phyloP scores from a whole-genome alignment of 2,113 vertebrate species.

The Cyanoramphus novaezelandiae region DNA sequence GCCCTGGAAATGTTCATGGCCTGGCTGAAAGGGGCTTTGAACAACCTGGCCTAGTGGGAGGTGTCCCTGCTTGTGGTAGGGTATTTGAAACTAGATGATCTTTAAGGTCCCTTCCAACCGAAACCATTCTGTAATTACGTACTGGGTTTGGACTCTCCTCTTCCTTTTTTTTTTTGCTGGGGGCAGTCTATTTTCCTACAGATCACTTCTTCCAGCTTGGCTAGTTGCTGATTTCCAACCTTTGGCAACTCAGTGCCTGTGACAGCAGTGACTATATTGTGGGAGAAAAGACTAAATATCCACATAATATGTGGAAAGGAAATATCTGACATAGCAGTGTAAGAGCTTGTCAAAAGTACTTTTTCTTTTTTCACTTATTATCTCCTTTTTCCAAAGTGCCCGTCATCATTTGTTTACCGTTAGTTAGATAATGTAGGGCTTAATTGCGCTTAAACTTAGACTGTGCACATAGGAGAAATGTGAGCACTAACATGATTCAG shows the following conservation, averaged over 20 bases:
- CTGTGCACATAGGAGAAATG: not conserved
- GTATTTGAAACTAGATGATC: not conserved
- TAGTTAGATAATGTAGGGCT: slow-evolving; percentile 8
- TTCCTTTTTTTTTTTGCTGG: not conserved
- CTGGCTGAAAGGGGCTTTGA: not conserved
- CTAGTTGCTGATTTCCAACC: not conserved
- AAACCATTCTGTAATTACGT: not conserved
- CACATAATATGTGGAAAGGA: not conserved
- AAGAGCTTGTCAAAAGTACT: not conserved
- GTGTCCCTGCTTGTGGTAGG: not conserved
- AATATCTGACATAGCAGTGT: not conserved
- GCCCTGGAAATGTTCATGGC: not conserved
- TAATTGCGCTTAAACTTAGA: not conserved
- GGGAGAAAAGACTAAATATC: not conserved
- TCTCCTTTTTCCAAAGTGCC: not conserved
- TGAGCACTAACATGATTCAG: not conserved
- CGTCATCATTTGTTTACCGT: slow-evolving; percentile 10
- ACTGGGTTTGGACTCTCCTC: not conserved
- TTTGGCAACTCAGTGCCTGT: not conserved
- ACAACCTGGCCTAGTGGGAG: not conserved
- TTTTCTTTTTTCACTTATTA: not conserved
- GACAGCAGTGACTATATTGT: not conserved
- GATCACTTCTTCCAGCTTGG: not conserved
- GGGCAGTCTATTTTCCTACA: not conserved
- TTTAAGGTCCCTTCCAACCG: not conserved